These are phyloP conservation scores for Eristalis arbustorum DNA, from an alignment of 2,888 invertebrate genomes.

Conservation along the genomic window DNA sequence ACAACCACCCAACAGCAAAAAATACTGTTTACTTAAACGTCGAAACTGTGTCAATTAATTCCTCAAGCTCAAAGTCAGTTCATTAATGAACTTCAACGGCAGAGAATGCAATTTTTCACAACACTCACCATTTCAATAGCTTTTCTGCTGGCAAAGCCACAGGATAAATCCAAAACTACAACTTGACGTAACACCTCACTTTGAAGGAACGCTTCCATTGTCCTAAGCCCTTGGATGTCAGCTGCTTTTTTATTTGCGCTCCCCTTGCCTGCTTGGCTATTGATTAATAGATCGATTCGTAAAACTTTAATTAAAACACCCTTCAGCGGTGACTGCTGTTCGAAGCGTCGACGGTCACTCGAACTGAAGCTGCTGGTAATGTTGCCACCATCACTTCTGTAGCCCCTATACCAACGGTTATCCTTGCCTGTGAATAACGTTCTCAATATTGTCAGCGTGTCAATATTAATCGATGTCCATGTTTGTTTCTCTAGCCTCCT, in stretches of 20 bases:
- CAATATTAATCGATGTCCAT: slow-evolving; percentile 58
- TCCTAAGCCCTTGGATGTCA: slow-evolving; percentile 28
- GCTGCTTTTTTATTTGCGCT: slow-evolving; percentile 26
- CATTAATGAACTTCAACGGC: background rate
- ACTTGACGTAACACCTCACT: slow-evolving; percentile 76
- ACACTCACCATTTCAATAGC: slow-evolving; percentile 78
- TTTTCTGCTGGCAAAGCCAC: slow-evolving; percentile 76
- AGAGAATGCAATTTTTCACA: slow-evolving; percentile 25
- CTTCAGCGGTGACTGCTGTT: slow-evolving; percentile 53
- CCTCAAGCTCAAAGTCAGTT: background rate
- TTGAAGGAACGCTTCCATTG: slow-evolving; percentile 72
- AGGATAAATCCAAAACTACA: slow-evolving; percentile 77
- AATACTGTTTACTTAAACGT: too few relatives aligned
- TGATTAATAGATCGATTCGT: slow-evolving; percentile 74
- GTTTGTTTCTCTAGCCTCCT: slow-evolving; percentile 50
- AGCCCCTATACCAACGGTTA: slow-evolving; percentile 48
- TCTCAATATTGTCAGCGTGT: slow-evolving; percentile 64
- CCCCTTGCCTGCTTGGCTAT: slow-evolving; percentile 47
- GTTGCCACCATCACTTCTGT: slow-evolving; percentile 36
- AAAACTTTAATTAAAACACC: slow-evolving; percentile 75
- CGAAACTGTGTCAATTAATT: background rate
- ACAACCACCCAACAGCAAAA: too few relatives aligned
- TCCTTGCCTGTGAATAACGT: slow-evolving; percentile 59
- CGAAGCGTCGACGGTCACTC: slow-evolving; percentile 37
- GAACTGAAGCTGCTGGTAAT: slow-evolving; percentile 37